Percentiles rank a stretch among this genome's conserved stretches.
Evolutionary conservation across 2,888 invertebrate species (phyloP).

Genomic region (Sycophila texana): DNA sequence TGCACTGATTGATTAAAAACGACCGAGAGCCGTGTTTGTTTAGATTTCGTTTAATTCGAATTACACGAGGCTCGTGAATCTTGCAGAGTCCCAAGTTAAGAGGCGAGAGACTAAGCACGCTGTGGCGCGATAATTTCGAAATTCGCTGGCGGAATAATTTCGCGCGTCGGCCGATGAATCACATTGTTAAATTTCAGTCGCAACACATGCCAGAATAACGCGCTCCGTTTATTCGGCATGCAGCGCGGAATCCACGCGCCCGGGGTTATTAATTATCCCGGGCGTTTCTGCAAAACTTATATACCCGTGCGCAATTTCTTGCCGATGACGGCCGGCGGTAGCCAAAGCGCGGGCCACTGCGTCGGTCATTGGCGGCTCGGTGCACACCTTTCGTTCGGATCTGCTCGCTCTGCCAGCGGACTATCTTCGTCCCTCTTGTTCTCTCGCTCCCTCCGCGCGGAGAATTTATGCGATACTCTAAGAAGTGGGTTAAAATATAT

Average conservation of each 20-base stretch:
- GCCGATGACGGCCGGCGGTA: constrained; percentile 40
- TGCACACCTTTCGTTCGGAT: constrained; percentile 19
- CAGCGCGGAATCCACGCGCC: not conserved
- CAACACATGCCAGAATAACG: constrained; percentile 44
- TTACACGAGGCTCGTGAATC: not conserved
- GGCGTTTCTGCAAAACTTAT: constrained; percentile 17
- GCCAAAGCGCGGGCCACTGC: constrained; percentile 31
- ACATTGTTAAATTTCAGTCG: constrained; percentile 34
- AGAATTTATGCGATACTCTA: constrained; percentile 60
- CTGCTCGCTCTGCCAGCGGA: not conserved
- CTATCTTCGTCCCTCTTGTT: not conserved
- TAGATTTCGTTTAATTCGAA: not conserved
- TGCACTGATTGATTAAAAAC: too few species aligned
- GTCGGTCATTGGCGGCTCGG: constrained; percentile 46
- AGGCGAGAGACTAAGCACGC: not conserved
- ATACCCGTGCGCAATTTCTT: constrained; percentile 38
- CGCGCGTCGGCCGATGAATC: constrained; percentile 28
- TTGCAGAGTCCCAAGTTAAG: not conserved
- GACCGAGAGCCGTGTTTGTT: not conserved
- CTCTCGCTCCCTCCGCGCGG: constrained; percentile 1
- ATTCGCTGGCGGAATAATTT: constrained; percentile 19
- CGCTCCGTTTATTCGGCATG: not conserved
- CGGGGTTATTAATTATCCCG: constrained; percentile 37
- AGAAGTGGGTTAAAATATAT: constrained; percentile 74
- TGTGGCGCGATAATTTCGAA: constrained; percentile 13